Evolutionary conservation across 2,797 vertebrate species (phyloP).

Genomic region (Caiman crocodilus): DNA sequence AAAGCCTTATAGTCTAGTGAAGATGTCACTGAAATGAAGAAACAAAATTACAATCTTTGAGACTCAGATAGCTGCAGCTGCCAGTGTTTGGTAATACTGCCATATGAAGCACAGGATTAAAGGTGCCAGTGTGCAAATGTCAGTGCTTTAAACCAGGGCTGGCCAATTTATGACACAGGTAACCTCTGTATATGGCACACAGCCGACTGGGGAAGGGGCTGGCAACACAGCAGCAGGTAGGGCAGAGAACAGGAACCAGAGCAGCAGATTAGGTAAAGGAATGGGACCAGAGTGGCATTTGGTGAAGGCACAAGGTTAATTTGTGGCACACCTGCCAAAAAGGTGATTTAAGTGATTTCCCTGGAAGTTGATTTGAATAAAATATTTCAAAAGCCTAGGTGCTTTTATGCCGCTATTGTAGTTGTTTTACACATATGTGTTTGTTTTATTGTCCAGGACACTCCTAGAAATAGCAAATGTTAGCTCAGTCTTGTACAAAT

Average conservation of each 20-base stretch:
- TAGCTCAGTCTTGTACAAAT: background rate
- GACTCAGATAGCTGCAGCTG: background rate
- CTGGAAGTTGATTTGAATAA: background rate
- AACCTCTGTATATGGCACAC: no score
- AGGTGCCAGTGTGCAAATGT: slow-evolving; percentile 1
- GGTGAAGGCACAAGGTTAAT: no score
- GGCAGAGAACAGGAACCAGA: no score
- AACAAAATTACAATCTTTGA: slow-evolving; percentile 38
- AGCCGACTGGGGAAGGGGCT: no score
- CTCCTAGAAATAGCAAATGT: background rate
- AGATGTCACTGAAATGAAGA: slow-evolving; percentile 42
- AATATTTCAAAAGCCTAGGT: background rate
- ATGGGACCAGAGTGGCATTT: no score
- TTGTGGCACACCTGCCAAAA: no score
- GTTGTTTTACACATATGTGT: background rate
- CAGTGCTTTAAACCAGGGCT: background rate
- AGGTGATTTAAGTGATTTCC: background rate
- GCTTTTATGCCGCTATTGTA: slow-evolving; percentile 1
- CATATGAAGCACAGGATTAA: slow-evolving; percentile 1
- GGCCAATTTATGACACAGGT: no score
- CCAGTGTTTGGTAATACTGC: slow-evolving; percentile 12
- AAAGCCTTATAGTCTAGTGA: slow-evolving; percentile 40
- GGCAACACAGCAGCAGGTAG: no score
- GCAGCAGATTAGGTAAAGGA: no score
- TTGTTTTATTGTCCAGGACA: background rate